A percentile compares a stretch with the other conserved stretches of the same genome.
Conservation (phyloP, 2,113 vertebrate species). For the Sylvia atricapilla region DNA sequence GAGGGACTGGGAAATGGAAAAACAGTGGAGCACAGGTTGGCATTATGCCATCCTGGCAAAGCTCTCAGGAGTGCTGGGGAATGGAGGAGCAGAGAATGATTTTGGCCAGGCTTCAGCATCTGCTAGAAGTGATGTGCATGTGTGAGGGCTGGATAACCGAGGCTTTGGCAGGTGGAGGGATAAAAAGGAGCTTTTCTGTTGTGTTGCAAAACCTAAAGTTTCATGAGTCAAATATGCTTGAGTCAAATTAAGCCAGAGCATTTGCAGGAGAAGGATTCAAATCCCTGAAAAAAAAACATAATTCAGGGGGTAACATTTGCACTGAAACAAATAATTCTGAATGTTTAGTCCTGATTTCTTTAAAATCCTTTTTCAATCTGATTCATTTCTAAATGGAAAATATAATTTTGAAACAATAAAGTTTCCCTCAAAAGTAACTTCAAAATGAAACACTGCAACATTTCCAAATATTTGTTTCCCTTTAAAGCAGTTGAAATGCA, state of each 20-base stretch:
- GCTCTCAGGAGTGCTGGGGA: neutral
- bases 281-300: neutral
- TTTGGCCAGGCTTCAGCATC: conserved; percentile 25
- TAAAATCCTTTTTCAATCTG: neutral
- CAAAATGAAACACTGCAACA: neutral
- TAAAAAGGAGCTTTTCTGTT: conserved; percentile 8
- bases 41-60: neutral
- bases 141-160: neutral
- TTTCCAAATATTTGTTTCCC: conserved; percentile 34
- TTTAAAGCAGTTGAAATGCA: conserved; percentile 3
- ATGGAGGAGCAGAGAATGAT: neutral
- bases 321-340: neutral
- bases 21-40: neutral
- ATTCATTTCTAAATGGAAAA: neutral
- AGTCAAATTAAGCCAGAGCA: neutral
- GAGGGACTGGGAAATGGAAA: neutral
- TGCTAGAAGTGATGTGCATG: neutral
- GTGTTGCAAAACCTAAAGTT: neutral
- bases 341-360: neutral
- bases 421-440: neutral
- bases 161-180: conserved; percentile 26
- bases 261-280: neutral
- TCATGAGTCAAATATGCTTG: neutral
- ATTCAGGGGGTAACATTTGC: neutral
- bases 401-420: neutral